These are phyloP conservation scores for Balaenoptera acutorostrata DNA, from an alignment of 2,113 vertebrate species.

Conservation along the genomic window DNA sequence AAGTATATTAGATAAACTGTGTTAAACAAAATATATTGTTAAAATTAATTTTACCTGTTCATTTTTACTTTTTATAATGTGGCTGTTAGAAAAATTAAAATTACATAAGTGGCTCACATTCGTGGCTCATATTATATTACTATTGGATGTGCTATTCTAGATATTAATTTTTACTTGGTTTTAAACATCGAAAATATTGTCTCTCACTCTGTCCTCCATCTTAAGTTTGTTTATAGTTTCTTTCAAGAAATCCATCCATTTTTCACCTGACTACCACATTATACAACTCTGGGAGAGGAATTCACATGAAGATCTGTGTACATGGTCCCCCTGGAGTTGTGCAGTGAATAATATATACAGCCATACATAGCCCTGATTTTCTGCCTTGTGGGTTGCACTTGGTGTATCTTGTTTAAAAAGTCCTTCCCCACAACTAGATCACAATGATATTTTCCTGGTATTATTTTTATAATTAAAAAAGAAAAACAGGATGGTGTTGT, in stretches of 20 bases:
- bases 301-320: not conserved
- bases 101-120: not conserved
- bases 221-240: not conserved
- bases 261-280: not conserved
- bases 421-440: not conserved
- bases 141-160: not conserved
- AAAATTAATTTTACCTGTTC: conserved; percentile 20
- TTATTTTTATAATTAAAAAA: conserved; percentile 44
- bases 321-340: not conserved
- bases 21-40: not conserved
- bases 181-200: conserved; percentile 10
- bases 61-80: not conserved
- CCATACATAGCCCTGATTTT: not conserved
- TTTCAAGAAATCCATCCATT: not conserved
- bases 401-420: not conserved
- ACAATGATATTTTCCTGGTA: not conserved
- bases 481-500: not conserved
- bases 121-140: not conserved
- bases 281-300: not conserved
- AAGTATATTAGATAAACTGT: not conserved
- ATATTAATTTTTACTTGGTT: not conserved
- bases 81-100: not conserved
- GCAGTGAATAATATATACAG: not conserved
- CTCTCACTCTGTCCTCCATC: not conserved
- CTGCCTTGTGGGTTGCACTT: not conserved